Percentiles rank a stretch among this genome's conserved stretches.
Conservation (phyloP, 1,140 invertebrate species). For the Portunus trituberculatus region DNA sequence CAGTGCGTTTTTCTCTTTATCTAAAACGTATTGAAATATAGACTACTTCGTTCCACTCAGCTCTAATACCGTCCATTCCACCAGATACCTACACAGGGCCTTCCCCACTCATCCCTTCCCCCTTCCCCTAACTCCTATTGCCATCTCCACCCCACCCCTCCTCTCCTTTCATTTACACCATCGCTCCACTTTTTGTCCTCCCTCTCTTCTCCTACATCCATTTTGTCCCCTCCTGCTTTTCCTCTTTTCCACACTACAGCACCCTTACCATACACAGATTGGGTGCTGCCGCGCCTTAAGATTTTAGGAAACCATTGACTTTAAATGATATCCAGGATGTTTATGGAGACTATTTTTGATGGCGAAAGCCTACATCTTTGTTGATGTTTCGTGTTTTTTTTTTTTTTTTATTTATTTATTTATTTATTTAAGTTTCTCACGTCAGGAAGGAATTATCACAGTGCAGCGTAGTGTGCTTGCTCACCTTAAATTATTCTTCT, state of each 20-base stretch:
- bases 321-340: no score
- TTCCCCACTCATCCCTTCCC: background rate
- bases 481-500: no score
- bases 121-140: background rate
- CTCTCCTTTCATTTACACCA: background rate
- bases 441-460: no score
- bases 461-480: no score
- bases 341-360: no score
- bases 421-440: no score
- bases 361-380: no score
- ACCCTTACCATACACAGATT: background rate
- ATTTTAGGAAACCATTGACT: no score
- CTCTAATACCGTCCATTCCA: background rate
- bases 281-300: no score
- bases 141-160: background rate
- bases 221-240: background rate
- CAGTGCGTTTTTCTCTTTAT: background rate
- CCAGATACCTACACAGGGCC: background rate
- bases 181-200: background rate
- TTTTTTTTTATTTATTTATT: no score
- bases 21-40: conserved; percentile 12
- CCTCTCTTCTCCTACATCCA: background rate
- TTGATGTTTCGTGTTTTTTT: no score
- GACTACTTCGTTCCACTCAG: background rate
- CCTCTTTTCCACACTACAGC: background rate